Percentiles rank a stretch among this genome's conserved stretches.
Conservation (phyloP, 2,797 vertebrate genomes). For the Spinibarbus caldwelli region DNA sequence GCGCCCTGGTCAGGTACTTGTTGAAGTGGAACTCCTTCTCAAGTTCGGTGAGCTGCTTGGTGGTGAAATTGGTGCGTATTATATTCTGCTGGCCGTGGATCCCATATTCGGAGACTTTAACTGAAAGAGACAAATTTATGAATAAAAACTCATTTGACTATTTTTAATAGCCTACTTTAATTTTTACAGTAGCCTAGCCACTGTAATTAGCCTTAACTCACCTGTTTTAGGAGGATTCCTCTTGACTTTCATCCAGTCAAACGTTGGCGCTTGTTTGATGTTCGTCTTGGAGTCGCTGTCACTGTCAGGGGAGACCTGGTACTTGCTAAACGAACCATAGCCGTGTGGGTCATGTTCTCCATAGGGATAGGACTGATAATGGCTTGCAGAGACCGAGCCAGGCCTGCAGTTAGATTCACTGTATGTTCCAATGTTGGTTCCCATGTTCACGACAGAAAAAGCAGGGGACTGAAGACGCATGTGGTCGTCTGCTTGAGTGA, state of each 20-base stretch:
- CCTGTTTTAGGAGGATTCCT: constrained; percentile 92
- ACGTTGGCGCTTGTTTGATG: constrained; percentile 80
- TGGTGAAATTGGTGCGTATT: constrained; percentile 96
- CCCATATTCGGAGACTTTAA: constrained; percentile 85
- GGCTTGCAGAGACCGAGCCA: constrained; percentile 64
- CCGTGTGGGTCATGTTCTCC: constrained; percentile 78
- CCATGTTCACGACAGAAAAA: constrained; percentile 67
- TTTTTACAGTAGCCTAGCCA: too few relatives aligned
- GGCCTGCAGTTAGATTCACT: constrained; percentile 77
- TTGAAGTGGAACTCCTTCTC: constrained; percentile 99
- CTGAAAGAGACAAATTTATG: constrained; percentile 67
- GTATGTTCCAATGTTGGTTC: constrained; percentile 72
- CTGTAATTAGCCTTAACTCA: constrained; percentile 68
- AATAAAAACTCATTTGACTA: too few relatives aligned
- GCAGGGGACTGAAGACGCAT: constrained; percentile 76
- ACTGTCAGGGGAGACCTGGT: constrained; percentile 69
- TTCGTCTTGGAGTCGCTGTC: constrained; percentile 77
- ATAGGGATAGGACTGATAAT: constrained; percentile 76
- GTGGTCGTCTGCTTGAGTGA: constrained; percentile 80
- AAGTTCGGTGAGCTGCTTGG: constrained; percentile 95
- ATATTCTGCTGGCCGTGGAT: constrained; percentile 81
- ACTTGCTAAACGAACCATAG: constrained; percentile 75
- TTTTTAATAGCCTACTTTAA: too few relatives aligned
- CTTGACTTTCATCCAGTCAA: constrained; percentile 97
- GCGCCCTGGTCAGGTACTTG: constrained; percentile 94